A percentile compares a stretch with the other conserved stretches of the same genome.
Evolutionary conservation across 2,888 invertebrate genomes (phyloP).

Genomic region (Gryllus longicercus): DNA sequence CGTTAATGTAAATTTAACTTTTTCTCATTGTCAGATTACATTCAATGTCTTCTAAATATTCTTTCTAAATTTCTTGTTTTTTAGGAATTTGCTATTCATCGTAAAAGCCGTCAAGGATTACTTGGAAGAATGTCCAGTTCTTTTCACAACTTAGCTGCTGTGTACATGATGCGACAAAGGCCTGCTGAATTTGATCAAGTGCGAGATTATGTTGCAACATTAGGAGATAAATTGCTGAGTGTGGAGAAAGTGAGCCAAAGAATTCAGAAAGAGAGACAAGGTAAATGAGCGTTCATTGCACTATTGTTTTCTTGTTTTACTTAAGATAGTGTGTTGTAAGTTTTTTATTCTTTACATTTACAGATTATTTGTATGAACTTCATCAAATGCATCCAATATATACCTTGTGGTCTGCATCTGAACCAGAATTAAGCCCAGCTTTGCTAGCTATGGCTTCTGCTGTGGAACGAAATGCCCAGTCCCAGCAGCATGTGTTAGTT

Average conservation of each 20-base stretch:
- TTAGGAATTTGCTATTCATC: slow-evolving; percentile 61
- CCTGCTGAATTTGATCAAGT: slow-evolving; percentile 61
- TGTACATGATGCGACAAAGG: slow-evolving; percentile 56
- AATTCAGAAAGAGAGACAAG: slow-evolving; percentile 61
- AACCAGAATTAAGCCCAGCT: slow-evolving; percentile 52
- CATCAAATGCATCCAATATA: slow-evolving; percentile 60
- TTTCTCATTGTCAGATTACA: neutral
- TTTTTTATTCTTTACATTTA: slow-evolving; percentile 18
- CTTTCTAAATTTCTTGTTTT: slow-evolving; percentile 31
- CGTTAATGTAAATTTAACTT: no score
- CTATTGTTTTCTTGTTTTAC: neutral
- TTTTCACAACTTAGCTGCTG: slow-evolving; percentile 54
- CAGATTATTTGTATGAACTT: slow-evolving; percentile 55
- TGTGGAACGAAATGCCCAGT: slow-evolving; percentile 51
- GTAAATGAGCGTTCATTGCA: slow-evolving; percentile 41
- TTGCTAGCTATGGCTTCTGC: slow-evolving; percentile 51
- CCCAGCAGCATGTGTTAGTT: slow-evolving; percentile 51
- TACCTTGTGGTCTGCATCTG: slow-evolving; percentile 58
- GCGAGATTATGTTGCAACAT: slow-evolving; percentile 57
- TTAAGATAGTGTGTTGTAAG: neutral
- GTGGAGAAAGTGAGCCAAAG: slow-evolving; percentile 63
- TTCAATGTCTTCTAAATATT: no score
- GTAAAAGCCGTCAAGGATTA: slow-evolving; percentile 55
- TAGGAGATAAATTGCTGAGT: slow-evolving; percentile 60
- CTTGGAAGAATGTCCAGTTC: slow-evolving; percentile 57